Conservation (phyloP, 2,113 vertebrate species). For the Thomomys bottae region DNA sequence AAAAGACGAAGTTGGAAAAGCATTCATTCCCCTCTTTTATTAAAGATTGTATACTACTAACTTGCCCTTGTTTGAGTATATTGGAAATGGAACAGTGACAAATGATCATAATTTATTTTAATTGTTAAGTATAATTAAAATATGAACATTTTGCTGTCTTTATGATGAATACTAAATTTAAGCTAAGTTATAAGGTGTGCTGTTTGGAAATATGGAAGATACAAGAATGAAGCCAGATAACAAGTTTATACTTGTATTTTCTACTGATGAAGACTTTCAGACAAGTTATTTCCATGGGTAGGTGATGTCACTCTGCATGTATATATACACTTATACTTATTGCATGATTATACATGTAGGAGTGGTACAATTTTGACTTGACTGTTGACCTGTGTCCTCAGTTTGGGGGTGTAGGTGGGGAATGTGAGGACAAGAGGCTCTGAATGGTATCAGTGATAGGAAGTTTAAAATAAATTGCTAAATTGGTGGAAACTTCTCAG, state of each 20-base stretch:
- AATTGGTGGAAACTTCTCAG: conserved; percentile 48
- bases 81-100: conserved; percentile 63
- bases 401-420: conserved; percentile 10
- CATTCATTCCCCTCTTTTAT: conserved; percentile 35
- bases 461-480: conserved; percentile 62
- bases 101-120: conserved; percentile 73
- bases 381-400: conserved; percentile 77
- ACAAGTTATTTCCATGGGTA: conserved; percentile 90
- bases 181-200: conserved; percentile 88
- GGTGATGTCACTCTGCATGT: conserved; percentile 92
- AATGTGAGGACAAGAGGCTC: conserved; percentile 18
- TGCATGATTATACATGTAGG: conserved; percentile 90
- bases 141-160: conserved; percentile 84
- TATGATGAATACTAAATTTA: conserved; percentile 86
- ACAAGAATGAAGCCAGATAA: conserved; percentile 91
- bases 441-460: conserved; percentile 47
- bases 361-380: conserved; percentile 91
- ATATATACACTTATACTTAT: conserved; percentile 80
- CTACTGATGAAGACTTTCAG: conserved; percentile 92
- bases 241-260: conserved; percentile 89
- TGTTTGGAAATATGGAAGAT: conserved; percentile 91
- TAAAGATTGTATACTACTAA: conserved; percentile 66
- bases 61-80: conserved; percentile 60
- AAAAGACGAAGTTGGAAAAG: conserved; percentile 68
- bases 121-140: conserved; percentile 77